phyloP scores from a whole-genome alignment of 2,113 vertebrate genomes.

The Oceanites oceanicus region DNA sequence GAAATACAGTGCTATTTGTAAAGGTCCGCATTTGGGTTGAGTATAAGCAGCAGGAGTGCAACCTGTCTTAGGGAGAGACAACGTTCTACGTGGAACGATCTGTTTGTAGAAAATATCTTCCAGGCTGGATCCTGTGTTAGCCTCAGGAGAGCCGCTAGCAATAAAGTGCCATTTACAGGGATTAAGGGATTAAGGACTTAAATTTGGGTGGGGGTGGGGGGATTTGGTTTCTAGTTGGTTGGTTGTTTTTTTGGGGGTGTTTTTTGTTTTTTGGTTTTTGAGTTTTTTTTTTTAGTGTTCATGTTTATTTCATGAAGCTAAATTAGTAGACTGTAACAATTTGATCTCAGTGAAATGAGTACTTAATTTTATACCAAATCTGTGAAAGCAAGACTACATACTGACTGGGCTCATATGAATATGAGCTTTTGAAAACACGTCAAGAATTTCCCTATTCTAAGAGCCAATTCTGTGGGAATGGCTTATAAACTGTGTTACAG shows the following conservation, averaged over 20 bases:
- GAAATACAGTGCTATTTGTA: background rate
- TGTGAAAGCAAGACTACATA: background rate
- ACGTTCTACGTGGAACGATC: rapidly evolving
- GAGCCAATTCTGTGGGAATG: background rate
- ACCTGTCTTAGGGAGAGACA: background rate
- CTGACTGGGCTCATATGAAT: background rate
- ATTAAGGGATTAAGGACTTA: background rate
- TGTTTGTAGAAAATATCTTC: background rate
- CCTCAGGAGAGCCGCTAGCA: background rate
- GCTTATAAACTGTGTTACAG: background rate
- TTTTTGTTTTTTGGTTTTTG: background rate
- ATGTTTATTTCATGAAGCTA: background rate
- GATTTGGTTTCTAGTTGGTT: too few species aligned
- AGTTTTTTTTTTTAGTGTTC: background rate
- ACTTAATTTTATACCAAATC: background rate
- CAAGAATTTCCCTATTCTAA: background rate
- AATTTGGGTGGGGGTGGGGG: background rate
- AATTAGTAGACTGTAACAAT: background rate
- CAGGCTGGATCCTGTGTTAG: background rate
- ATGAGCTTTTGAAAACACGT: background rate
- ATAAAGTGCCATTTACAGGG: background rate
- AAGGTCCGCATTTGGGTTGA: background rate
- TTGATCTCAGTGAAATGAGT: background rate
- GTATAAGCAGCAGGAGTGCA: background rate
- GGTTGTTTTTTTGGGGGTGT: too few species aligned